Evolutionary conservation across 2,113 vertebrate species (phyloP), one percentile per base, ranked within the genome.

Genomic region (Nerophis ophidion): DNA sequence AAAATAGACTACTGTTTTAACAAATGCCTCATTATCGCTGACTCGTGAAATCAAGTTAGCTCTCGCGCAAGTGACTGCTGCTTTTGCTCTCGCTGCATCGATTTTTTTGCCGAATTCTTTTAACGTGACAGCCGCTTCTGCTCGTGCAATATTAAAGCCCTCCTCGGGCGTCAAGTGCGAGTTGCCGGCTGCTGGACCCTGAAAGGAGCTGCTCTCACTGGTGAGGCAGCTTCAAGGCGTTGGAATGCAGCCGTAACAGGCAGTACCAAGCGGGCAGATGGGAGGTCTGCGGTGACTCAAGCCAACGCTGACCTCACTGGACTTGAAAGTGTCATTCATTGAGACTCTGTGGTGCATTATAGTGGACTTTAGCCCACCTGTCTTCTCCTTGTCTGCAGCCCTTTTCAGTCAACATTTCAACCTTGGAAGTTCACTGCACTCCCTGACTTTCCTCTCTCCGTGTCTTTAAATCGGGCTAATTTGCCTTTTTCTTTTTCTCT

Each of bases 211-310:
- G 72, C 76, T 79, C 71, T 51, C 61, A 62, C 67, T 72, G 55
- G 69, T 80, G 60, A 71, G 74, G 74, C 62, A 44, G 73, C 57
- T 83, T 86, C 89, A 86, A 77, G 57, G 66, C 70, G 82, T 64
- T 76, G 87, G 88, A 87, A 88, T 88, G 82, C 47, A 72, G 65
- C 75, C 68, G 84, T 87, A 86, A 77, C 81, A 87, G 82, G 80
- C 86, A 67, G 82, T 84, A 84, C 78, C 84, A 84, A 68, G 80
- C 75, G 66, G 63, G 34, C 16, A 35, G 50, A 48, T 45, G 35
- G 65, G 68, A 72, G 57, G 62, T 55, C 63, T 59, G 66, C 70
- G 68, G 66, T 71, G 68, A 69, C 69, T 72, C 70, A 71, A 56
- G 57, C 70, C 57, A 52, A 58, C 33, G 33, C 53, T 1, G 14